Percentiles rank a stretch among this genome's conserved stretches.
phyloP scores from a whole-genome alignment of 2,797 vertebrate species.

The Schizothorax lantsangensis region DNA sequence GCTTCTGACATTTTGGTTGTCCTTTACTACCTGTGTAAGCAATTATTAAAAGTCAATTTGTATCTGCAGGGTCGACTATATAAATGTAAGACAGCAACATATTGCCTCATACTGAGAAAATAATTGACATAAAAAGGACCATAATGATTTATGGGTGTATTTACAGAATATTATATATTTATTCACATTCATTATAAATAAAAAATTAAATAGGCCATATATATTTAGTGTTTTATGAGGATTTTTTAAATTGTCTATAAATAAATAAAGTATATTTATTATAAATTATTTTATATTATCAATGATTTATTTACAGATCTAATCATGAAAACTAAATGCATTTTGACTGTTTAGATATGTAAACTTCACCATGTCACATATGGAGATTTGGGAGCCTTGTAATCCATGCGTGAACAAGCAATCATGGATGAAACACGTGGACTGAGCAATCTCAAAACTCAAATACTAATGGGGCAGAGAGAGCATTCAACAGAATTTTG shows the following conservation, averaged over 20 bases:
- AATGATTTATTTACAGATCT: neutral
- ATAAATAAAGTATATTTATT: neutral
- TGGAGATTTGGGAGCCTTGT: neutral
- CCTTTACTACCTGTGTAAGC: neutral
- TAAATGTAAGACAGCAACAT: neutral
- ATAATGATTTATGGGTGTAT: neutral
- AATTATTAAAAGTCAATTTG: neutral
- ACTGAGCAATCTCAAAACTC: conserved; percentile 1
- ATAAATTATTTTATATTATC: neutral
- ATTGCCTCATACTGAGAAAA: neutral
- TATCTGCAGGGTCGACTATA: neutral
- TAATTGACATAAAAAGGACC: neutral
- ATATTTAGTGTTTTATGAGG: neutral
- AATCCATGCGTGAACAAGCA: neutral
- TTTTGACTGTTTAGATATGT: neutral
- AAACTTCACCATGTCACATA: neutral
- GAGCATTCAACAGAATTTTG: neutral
- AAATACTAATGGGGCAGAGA: neutral
- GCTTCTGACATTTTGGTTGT: neutral
- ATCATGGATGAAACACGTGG: neutral
- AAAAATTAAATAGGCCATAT: neutral
- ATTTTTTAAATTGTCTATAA: neutral
- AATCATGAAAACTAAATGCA: neutral
- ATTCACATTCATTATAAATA: neutral
- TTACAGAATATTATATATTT: neutral